A percentile compares a stretch with the other conserved stretches of the same genome.
Conservation (phyloP, 2,888 invertebrate species). For the Eulithis testata region DNA sequence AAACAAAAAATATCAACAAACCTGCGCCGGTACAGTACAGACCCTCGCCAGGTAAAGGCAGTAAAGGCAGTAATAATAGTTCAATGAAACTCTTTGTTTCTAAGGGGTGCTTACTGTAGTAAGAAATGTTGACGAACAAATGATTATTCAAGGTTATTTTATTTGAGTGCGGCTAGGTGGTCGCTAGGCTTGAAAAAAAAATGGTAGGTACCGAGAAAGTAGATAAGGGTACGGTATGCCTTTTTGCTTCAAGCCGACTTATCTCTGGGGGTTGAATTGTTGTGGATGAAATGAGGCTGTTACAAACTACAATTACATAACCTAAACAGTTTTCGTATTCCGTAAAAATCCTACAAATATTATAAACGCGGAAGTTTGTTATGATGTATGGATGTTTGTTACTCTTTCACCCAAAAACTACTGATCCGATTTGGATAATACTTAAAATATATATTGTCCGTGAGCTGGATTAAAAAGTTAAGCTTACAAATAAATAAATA, state of each 20-base stretch:
- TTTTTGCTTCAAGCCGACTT: background rate
- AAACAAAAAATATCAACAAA: constrained; percentile 72
- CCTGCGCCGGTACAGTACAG: constrained; percentile 45
- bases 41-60: constrained; percentile 61
- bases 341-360: too few relatives aligned
- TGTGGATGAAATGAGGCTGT: too few relatives aligned
- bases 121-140: constrained; percentile 24
- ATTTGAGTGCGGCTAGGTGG: constrained; percentile 9
- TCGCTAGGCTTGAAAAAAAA: constrained; percentile 1
- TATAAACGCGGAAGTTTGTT: too few relatives aligned
- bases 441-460: too few relatives aligned
- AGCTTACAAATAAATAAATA: too few relatives aligned
- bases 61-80: constrained; percentile 42
- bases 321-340: too few relatives aligned
- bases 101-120: constrained; percentile 1
- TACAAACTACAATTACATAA: too few relatives aligned
- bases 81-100: constrained; percentile 36
- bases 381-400: too few relatives aligned
- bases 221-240: background rate
- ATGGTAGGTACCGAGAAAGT: background rate
- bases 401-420: too few relatives aligned
- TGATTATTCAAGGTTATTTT: constrained; percentile 10
- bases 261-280: background rate
- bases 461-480: too few relatives aligned
- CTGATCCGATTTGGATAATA: too few relatives aligned